phyloP scores from a whole-genome alignment of 2,113 vertebrate genomes.

The Furnarius figulus region DNA sequence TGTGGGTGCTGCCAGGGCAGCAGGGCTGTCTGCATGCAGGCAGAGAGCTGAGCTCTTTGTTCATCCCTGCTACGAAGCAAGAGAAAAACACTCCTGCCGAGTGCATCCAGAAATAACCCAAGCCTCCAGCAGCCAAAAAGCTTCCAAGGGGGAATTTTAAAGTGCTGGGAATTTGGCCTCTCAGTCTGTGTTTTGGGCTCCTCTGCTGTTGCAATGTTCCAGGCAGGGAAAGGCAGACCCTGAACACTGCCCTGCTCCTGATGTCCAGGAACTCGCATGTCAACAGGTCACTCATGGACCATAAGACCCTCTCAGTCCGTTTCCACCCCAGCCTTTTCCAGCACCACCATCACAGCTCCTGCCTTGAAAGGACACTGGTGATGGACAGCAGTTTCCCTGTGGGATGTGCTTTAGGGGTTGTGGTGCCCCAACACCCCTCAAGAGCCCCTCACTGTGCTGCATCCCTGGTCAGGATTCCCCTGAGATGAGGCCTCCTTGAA shows the following conservation, averaged over 20 bases:
- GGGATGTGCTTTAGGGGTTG: background rate
- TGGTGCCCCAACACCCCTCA: background rate
- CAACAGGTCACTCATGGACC: background rate
- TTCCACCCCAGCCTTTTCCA: background rate
- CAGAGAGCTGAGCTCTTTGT: conserved; percentile 13
- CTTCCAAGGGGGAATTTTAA: conserved; percentile 57
- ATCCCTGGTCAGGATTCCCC: background rate
- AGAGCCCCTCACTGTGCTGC: background rate
- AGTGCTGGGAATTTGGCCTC: conserved; percentile 63
- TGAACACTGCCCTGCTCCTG: background rate
- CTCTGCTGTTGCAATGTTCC: background rate
- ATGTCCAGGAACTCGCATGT: background rate
- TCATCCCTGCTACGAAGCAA: background rate
- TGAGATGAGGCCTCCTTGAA: background rate
- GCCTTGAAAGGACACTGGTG: background rate
- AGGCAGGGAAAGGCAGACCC: background rate
- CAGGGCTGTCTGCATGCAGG: background rate
- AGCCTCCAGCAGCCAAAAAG: conserved; percentile 49
- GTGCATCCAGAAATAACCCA: conserved; percentile 54
- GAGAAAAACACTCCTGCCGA: conserved; percentile 43
- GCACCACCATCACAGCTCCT: background rate
- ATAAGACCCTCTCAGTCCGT: background rate
- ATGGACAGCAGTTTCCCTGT: background rate
- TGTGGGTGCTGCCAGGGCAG: background rate
- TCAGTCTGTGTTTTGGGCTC: background rate